Percentiles rank a stretch among this genome's conserved stretches.
phyloP scores from a whole-genome alignment of 2,113 vertebrate species.

The Poicephalus meyeri region DNA sequence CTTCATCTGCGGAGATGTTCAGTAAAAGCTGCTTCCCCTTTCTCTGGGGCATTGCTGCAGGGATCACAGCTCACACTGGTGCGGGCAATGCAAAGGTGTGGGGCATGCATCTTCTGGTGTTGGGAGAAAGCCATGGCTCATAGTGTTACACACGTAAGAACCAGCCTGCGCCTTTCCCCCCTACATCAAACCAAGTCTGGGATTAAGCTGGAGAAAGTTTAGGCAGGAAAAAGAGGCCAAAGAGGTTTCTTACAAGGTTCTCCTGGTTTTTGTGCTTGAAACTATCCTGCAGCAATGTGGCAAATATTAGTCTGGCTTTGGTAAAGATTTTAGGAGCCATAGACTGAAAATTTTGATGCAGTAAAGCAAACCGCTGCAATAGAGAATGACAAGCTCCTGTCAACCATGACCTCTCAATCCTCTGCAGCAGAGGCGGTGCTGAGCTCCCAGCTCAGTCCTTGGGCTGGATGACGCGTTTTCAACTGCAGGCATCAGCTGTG shows the following conservation, averaged over 20 bases:
- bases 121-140: background rate
- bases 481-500: background rate
- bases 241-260: background rate
- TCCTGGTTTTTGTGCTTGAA: background rate
- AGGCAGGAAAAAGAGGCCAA: background rate
- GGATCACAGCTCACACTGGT: background rate
- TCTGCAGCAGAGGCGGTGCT: background rate
- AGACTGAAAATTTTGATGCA: background rate
- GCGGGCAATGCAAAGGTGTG: background rate
- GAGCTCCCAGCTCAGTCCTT: background rate
- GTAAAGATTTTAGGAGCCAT: background rate
- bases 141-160: background rate
- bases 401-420: background rate
- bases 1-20: background rate
- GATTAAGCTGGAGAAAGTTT: background rate
- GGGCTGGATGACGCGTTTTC: background rate
- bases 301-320: background rate
- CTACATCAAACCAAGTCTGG: background rate
- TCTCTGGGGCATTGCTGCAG: background rate
- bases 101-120: accelerated
- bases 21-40: background rate
- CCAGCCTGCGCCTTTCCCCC: background rate
- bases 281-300: background rate
- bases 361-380: background rate
- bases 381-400: background rate